These are phyloP conservation scores for Caenorhabditis parvicauda DNA, from an alignment of 2,888 invertebrate species.

Conservation along the genomic window DNA sequence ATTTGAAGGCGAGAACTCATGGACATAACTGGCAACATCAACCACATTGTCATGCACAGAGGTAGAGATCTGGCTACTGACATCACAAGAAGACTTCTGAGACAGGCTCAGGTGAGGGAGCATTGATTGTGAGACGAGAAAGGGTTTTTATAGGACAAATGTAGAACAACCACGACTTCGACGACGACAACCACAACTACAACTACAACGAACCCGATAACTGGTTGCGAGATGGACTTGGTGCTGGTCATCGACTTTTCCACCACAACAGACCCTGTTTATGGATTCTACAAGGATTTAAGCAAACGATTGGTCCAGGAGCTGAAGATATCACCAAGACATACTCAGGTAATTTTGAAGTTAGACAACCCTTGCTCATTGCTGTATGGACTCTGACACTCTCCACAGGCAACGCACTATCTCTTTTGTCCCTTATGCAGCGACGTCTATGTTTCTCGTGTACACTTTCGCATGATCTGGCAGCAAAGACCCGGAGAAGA, in stretches of 20 bases:
- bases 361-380: too few relatives aligned
- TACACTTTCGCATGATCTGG: too few relatives aligned
- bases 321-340: slow-evolving; percentile 51
- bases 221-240: slow-evolving; percentile 58
- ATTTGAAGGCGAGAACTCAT: slow-evolving; percentile 52
- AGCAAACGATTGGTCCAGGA: slow-evolving; percentile 45
- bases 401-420: neutral
- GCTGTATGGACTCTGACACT: too few relatives aligned
- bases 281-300: slow-evolving; percentile 50
- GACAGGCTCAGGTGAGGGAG: slow-evolving; percentile 34
- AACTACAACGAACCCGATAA: slow-evolving; percentile 56
- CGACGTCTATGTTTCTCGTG: too few relatives aligned
- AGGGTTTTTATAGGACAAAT: too few relatives aligned
- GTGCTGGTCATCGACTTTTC: slow-evolving; percentile 60
- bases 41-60: slow-evolving; percentile 57
- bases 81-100: slow-evolving; percentile 49
- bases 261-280: slow-evolving; percentile 57
- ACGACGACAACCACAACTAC: slow-evolving; percentile 58
- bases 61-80: slow-evolving; percentile 56
- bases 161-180: slow-evolving; percentile 47
- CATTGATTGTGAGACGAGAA: neutral
- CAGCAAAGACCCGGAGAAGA: too few relatives aligned
- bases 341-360: slow-evolving; percentile 41
- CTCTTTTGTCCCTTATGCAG: neutral
- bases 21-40: slow-evolving; percentile 56